Conservation (phyloP, 2,888 invertebrate genomes). For the Cantharis rustica region DNA sequence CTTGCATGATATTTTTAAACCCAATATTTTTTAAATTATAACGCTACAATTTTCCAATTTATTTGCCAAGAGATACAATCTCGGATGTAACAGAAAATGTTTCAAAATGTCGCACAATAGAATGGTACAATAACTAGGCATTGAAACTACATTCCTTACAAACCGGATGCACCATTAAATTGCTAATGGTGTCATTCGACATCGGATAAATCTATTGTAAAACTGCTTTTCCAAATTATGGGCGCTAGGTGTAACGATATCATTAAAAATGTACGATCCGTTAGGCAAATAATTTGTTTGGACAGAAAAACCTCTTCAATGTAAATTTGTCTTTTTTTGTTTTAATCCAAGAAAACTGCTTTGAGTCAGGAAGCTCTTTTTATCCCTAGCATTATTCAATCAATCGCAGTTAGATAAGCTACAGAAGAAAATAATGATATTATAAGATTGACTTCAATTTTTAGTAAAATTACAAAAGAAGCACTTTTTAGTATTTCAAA, state of each 20-base stretch:
- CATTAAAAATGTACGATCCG: not conserved
- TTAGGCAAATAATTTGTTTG: not conserved
- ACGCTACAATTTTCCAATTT: not conserved
- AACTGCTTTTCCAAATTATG: not conserved
- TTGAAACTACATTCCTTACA: not conserved
- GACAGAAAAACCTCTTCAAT: not conserved
- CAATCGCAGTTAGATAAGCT: not conserved
- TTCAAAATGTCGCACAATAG: not conserved
- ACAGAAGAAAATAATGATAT: not conserved
- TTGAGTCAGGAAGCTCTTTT: not conserved
- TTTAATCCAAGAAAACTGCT: not conserved
- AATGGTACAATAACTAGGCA: not conserved
- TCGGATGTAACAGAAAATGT: not conserved
- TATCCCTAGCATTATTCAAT: not conserved
- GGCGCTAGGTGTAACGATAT: not conserved
- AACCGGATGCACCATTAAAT: constrained; percentile 21
- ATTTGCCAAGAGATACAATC: not conserved
- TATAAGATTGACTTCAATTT: not conserved
- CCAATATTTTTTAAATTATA: not conserved
- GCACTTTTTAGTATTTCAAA: no score
- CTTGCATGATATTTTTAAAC: not conserved
- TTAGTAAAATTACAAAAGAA: not conserved
- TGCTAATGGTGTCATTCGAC: constrained; percentile 14
- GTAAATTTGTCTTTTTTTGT: not conserved
- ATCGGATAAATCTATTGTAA: constrained; percentile 8